Conservation (phyloP, 2,113 vertebrate species). For the Orycteropus afer region DNA sequence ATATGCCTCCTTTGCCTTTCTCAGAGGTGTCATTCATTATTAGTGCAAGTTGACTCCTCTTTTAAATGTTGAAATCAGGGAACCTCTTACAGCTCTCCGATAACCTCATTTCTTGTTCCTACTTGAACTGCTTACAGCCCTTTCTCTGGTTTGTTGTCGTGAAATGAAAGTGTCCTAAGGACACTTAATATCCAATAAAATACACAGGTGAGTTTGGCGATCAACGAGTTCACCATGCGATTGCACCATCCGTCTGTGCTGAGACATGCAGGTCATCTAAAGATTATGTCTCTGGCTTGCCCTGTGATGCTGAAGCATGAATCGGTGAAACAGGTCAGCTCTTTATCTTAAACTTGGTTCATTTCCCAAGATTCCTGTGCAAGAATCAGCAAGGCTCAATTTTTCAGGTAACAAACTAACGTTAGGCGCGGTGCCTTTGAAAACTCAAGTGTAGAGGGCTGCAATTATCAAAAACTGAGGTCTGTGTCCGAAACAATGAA, state of each 20-base stretch:
- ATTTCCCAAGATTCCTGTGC: constrained; percentile 27
- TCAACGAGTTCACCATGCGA: background rate
- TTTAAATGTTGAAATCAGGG: background rate
- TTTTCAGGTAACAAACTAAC: background rate
- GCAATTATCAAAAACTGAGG: background rate
- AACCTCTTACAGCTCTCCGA: background rate
- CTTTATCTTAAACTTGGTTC: background rate
- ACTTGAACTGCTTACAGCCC: background rate
- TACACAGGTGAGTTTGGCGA: rapidly evolving
- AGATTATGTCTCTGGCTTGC: background rate
- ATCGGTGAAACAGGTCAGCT: background rate
- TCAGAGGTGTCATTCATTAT: background rate
- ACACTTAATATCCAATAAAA: background rate
- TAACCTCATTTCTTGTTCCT: constrained; percentile 42
- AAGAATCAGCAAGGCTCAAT: background rate
- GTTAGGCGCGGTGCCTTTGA: background rate
- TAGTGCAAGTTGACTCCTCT: background rate
- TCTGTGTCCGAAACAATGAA: background rate
- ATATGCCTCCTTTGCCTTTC: background rate
- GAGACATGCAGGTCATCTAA: background rate
- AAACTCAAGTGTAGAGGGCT: background rate
- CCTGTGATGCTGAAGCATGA: background rate
- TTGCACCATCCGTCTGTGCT: background rate
- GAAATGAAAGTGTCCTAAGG: background rate
- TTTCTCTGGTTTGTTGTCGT: background rate